Evolutionary conservation across 2,113 vertebrate genomes (phyloP), one percentile per base, ranked within the genome.

Genomic region (Amphiprion percula): DNA sequence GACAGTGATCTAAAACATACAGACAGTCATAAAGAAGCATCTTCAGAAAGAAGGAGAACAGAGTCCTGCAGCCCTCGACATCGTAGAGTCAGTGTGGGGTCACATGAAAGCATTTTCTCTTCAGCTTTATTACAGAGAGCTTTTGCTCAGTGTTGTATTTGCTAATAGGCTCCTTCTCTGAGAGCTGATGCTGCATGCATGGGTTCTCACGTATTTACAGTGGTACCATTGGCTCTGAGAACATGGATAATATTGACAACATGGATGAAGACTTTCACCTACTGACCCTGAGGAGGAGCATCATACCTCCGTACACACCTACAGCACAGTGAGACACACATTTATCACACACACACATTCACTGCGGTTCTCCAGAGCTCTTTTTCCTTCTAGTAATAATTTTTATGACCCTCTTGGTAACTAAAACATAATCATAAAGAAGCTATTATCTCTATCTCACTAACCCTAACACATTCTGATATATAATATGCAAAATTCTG

Each of bases 191-290:
- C 62, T 60, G 83, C 79, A 3, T 28, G 17, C 10, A n/a, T 12
- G 2, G 77, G 53, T 79, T 80, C 75, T 62, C 0, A 10, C 69
- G 11, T 75, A 24, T 76, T 80, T 12, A 46, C 83, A 96, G 95
- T 28, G 95, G 93, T 50, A 92, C 68, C 1, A 60, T 93, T 55
- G 92, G 91, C 83, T 91, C 94, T 24, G 64, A 91, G 33, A 83
- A 95, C 64, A 80, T 92, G 50, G 94, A 96, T 5, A 84, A 89
- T 14, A 28, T 93, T 12, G 95, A 95, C 74, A 85, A 88, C 77
- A 86, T 88, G 0, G 14, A 19, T 4, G 88, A 89, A 74, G 88
- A 87, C 49, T 89, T 93, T 63, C 46, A 64, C 0, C 88, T 90
- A 0, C 41, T 95, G 56, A 93, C 92, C 46, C 4, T 64, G 16